Conservation (phyloP, 2,888 invertebrate species). For the Stenolophus ochropezus region DNA sequence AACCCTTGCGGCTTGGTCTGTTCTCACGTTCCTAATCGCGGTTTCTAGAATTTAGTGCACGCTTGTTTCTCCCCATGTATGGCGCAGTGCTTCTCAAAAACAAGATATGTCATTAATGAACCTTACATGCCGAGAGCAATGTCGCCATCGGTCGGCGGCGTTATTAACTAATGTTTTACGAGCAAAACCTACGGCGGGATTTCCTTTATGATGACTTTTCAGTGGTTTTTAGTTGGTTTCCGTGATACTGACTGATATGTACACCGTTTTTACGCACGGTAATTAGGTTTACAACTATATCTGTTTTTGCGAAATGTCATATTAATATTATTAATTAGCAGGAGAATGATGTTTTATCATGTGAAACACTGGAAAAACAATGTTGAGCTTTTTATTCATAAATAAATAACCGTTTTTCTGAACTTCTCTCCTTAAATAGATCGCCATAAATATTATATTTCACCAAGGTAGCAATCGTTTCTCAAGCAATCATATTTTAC, state of each 20-base stretch:
- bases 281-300: conserved; percentile 29
- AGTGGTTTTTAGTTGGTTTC: conserved; percentile 19
- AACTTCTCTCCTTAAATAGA: neutral
- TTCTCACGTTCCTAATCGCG: conserved; percentile 58
- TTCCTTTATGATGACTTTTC: conserved; percentile 29
- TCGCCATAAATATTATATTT: no score
- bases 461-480: no score
- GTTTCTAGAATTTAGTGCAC: conserved; percentile 59
- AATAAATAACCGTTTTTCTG: neutral
- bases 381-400: neutral
- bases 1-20: conserved; percentile 7
- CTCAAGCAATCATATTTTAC: no score
- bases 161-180: conserved; percentile 52
- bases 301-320: neutral
- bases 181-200: conserved; percentile 35
- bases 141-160: neutral
- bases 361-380: neutral
- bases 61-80: conserved; percentile 59
- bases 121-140: conserved; percentile 20
- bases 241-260: conserved; percentile 13
- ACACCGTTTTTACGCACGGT: neutral
- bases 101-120: conserved; percentile 59
- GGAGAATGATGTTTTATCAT: neutral
- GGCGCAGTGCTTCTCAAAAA: conserved; percentile 51
- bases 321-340: conserved; percentile 25